A percentile compares a stretch with the other conserved stretches of the same genome.
Evolutionary conservation across 2,113 vertebrate species (phyloP).

Genomic region (Peucedramus taeniatus): DNA sequence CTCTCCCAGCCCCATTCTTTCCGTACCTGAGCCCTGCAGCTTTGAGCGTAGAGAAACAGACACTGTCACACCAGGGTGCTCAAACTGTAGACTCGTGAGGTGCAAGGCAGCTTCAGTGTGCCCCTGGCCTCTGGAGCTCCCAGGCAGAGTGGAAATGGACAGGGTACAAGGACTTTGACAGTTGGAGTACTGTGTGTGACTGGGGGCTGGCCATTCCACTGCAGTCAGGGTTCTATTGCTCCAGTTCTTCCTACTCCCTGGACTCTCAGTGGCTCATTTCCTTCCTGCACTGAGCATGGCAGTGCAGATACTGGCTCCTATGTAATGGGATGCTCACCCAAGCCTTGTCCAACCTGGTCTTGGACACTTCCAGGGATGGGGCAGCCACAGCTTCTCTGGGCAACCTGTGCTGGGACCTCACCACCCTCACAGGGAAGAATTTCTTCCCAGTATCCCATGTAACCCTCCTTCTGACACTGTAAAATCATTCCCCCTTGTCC

Average conservation of each 20-base stretch:
- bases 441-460: not conserved
- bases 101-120: not conserved
- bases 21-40: not conserved
- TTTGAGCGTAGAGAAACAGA: not conserved
- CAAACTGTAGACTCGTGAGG: not conserved
- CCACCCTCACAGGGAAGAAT: not conserved
- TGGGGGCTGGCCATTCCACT: not conserved
- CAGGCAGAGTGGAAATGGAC: not conserved
- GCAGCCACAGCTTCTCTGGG: not conserved
- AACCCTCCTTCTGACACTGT: not conserved
- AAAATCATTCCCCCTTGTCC: not conserved
- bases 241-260: not conserved
- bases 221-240: not conserved
- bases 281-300: not conserved
- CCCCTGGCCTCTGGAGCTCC: not conserved
- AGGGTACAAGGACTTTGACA: not conserved
- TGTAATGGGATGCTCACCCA: not conserved
- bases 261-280: not conserved
- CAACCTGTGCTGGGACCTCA: not conserved
- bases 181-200: not conserved
- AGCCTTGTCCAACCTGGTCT: not conserved
- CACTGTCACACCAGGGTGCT: not conserved
- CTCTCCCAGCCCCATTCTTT: not conserved
- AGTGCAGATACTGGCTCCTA: not conserved
- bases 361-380: not conserved